Conservation (phyloP, 2,888 invertebrate genomes). For the Schizotus pectinicornis region DNA sequence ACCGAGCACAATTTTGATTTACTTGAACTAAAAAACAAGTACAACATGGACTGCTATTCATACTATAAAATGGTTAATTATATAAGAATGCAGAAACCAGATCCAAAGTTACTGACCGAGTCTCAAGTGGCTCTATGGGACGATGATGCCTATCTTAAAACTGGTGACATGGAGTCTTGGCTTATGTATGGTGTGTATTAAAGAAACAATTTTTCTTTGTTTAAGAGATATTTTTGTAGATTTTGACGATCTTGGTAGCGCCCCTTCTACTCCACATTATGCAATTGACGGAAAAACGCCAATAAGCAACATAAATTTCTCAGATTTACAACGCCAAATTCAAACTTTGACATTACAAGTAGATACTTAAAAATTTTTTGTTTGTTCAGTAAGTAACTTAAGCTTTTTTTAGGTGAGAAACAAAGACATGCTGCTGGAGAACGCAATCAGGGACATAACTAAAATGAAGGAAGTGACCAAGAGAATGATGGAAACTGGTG, state of each 20-base stretch:
- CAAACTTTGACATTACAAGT: slow-evolving; percentile 55
- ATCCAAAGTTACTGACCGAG: slow-evolving; percentile 61
- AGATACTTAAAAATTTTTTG: slow-evolving; percentile 14
- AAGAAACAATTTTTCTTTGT: slow-evolving; percentile 8
- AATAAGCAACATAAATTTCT: slow-evolving; percentile 54
- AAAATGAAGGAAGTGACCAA: slow-evolving; percentile 68
- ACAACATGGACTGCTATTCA: slow-evolving; percentile 81
- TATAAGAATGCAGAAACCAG: slow-evolving; percentile 69
- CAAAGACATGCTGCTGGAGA: slow-evolving; percentile 64
- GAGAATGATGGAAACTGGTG: slow-evolving; percentile 60
- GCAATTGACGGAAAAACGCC: slow-evolving; percentile 58
- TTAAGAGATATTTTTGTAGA: slow-evolving; percentile 45
- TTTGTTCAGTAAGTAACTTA: slow-evolving; percentile 8
- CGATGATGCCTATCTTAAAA: slow-evolving; percentile 78
- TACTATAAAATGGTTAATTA: slow-evolving; percentile 84
- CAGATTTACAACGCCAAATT: slow-evolving; percentile 56
- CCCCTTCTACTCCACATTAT: slow-evolving; percentile 58
- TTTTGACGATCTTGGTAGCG: slow-evolving; percentile 61
- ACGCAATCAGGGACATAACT: slow-evolving; percentile 66
- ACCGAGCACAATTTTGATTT: slow-evolving; percentile 71
- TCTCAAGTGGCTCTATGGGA: slow-evolving; percentile 69
- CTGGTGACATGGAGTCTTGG: slow-evolving; percentile 80
- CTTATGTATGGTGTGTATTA: slow-evolving; percentile 73
- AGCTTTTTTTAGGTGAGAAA: slow-evolving; percentile 64
- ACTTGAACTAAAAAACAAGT: slow-evolving; percentile 68